Conservation (phyloP, 2,113 vertebrate species). For the Neolamprologus devosi region DNA sequence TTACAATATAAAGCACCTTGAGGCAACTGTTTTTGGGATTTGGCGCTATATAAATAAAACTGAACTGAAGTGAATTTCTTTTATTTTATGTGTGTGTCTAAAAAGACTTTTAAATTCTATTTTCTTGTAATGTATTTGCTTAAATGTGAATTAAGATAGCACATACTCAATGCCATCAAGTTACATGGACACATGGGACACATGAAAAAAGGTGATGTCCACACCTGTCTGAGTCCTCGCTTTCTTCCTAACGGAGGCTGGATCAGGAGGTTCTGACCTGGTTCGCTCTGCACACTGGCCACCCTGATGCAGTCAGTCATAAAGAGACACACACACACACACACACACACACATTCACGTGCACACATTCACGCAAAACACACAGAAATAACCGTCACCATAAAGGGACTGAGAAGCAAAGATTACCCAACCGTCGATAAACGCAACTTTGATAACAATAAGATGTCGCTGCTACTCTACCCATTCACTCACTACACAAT, state of each 20-base stretch:
- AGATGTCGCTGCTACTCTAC: constrained; percentile 29
- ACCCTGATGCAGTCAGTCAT: constrained; percentile 75
- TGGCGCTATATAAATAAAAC: not conserved
- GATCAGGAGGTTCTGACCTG: constrained; percentile 89
- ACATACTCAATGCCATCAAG: not conserved
- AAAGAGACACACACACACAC: not conserved
- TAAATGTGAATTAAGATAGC: not conserved
- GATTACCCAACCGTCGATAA: not conserved
- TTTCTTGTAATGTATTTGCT: not conserved
- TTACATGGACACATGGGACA: not conserved
- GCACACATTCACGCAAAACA: not conserved
- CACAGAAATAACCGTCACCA: not conserved
- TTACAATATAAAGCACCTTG: not conserved
- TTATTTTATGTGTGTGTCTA: not conserved
- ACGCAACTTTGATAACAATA: not conserved
- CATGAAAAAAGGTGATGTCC: not conserved
- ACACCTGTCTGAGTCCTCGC: constrained; percentile 89
- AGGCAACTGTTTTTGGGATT: not conserved
- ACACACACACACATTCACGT: not conserved
- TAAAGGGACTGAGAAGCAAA: not conserved
- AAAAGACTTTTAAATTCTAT: not conserved
- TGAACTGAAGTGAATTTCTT: not conserved
- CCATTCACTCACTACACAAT: constrained; percentile 18
- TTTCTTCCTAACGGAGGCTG: constrained; percentile 93
- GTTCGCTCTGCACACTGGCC: constrained; percentile 96